Base-by-base conservation (phyloP, 2,113 vertebrate genomes). In the Apteryx mantelli region DNA sequence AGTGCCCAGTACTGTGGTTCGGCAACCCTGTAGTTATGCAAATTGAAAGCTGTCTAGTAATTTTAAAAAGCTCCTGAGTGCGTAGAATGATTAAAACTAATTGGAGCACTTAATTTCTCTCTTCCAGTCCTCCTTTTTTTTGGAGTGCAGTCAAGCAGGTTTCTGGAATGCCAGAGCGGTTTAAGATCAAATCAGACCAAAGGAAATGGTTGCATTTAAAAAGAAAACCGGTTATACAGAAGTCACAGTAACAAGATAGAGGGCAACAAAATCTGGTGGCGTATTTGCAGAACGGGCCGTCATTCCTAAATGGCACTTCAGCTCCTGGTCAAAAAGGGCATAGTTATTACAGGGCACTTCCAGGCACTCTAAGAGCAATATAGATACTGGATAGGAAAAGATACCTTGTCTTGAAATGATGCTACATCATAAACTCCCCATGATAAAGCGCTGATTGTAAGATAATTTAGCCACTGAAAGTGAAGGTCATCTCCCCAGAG, bases 61-160 rank as follows among this genome's bases (percentile, higher is more conserved):
- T 93, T 90, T 94, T 83, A 83, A 95, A 96, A 95, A 88, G 79
- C 82, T 97, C 78, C 89, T 97, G 69, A 42, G 84, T 97, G 93
- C 1, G 3, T 89, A 50, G 73, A 94, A 85, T 96, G 92, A 95
- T 96, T 97, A 96, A 96, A 97, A 97, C 92, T 97, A 97, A 97
- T 97, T 97, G 96, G 93, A 97, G 95, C 42, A 15, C 93, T 97
- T 98, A 97, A 96, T 98, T 97, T 96, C 89, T 93, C 92, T 93
- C 77, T 94, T 97, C 93, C 82, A 70, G 81, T 85, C 60, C 71
- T 93, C 94, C 91, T 66, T 1, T 92, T 58, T 58, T 97, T 93
- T 97, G 88, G 88, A 95, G 95, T 68, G 79, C 84, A 86, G 91
- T 97, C 96, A 97, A 93, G 95, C 91, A 91, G 82, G 82, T 93